Evolutionary conservation across 1,140 invertebrate genomes (phyloP), one percentile per base, ranked within the genome.

Genomic region (Drosophila neocordata): DNA sequence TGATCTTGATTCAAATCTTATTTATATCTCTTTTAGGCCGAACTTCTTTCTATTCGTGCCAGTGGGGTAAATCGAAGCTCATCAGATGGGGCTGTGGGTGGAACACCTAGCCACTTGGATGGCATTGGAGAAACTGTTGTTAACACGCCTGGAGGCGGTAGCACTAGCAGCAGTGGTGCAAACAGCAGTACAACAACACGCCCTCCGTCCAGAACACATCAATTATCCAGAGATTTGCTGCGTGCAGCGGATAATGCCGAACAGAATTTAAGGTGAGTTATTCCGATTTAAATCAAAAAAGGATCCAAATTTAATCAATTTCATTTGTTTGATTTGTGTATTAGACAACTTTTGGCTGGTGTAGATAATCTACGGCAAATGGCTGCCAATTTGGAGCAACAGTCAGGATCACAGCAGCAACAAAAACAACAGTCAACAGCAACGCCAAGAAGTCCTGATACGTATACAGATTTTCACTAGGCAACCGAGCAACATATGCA

Each of bases 281-380:
- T 56, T 24, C 22, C 2, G 2, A 24, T 24, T 24, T 4, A 1
- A 24, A 24, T 2, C 4, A 24, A 24, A 24, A 24, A 0, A 1
- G n/a, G 22, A 7, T 11, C 48, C 24, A 55, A 27, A 4, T 15
- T 11, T 22, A 55, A 48, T 48, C 0, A 6, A 15, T 20, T 8
- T 22, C 15, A 1, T 65, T 18, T 41, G 20, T n/a, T n/a, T n/a
- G n/a, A n/a, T n/a, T n/a, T 15, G 35, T 71, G 7, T 31, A 31
- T 31, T 31, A 95, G 94, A 73, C 94, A 95, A 92, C 73, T 95
- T 35, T 92, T 95, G 78, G 93, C 92, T 38, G 95, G 95, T 31
- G 94, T 95, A 20, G 94, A 94, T 69, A 95, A 95, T 92, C 90
- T 95, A 38, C 92, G 94, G 71, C 92, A 94, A 65, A 93, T 95